Base-by-base conservation (phyloP, 2,888 invertebrate genomes). In the Malacosoma neustria region DNA sequence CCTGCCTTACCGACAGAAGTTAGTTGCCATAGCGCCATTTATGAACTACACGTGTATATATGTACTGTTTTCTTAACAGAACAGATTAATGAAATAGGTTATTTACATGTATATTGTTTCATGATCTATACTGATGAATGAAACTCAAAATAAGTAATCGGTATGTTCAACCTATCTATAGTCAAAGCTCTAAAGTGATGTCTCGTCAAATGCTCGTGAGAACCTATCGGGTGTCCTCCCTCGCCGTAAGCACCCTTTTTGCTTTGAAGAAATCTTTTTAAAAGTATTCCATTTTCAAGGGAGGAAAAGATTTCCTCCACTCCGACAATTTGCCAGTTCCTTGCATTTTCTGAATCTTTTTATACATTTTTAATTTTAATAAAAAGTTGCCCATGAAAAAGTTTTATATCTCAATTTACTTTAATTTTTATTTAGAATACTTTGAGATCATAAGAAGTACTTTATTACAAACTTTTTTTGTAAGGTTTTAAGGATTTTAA, bases 141-240 rank as follows among this genome's bases (percentile, higher is more conserved):
- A n/a, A n/a, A n/a, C n/a, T n/a, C n/a, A n/a, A n/a, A n/a, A n/a
- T n/a, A n/a, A n/a, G n/a, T n/a, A n/a, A n/a, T n/a, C n/a, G n/a
- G n/a, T n/a, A n/a, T n/a, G n/a, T n/a, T n/a, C n/a, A n/a, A n/a
- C n/a, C n/a, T n/a, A n/a, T n/a, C n/a, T n/a, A n/a, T n/a, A n/a
- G n/a, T n/a, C n/a, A n/a, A n/a, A n/a, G n/a, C 22, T 22, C 22
- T 2, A 22, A 22, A 22, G 22, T 22, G 9, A 22, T 7, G 22
- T 11, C 12, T 11, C 29, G 12, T 13, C 34, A 34, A 34, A 34
- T 34, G 29, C 34, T 29, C 34, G 34, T 34, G 34, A 34, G 34
- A 34, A 22, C 29, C 12, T n/a, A 29, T 11, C 34, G 22, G 34
- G 29, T 34, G 34, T 34, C 22, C 22, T 22, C 22, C 22, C 9